These are phyloP conservation scores for Cacatua alba DNA, from an alignment of 2,113 vertebrate species.

Conservation along the genomic window DNA sequence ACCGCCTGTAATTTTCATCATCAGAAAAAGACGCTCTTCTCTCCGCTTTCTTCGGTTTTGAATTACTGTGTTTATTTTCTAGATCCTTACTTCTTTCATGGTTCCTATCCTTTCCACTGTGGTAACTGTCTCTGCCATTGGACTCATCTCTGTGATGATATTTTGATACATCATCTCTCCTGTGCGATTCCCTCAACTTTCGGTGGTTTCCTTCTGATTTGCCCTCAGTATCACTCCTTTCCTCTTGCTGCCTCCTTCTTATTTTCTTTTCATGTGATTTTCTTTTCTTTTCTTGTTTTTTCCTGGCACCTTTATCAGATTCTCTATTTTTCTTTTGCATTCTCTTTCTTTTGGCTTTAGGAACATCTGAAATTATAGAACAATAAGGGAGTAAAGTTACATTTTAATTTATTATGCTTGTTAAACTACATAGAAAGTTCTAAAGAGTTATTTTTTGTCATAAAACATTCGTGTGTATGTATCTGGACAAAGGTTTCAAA, in stretches of 20 bases:
- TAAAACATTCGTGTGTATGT: neutral
- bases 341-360: conserved; percentile 73
- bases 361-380: conserved; percentile 64
- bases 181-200: conserved; percentile 40
- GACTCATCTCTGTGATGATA: conserved; percentile 50
- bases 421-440: neutral
- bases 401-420: neutral
- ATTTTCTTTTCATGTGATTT: conserved; percentile 66
- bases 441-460: neutral
- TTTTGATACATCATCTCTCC: conserved; percentile 59
- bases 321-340: conserved; percentile 69
- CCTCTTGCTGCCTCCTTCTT: conserved; percentile 58
- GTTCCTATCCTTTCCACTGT: conserved; percentile 56
- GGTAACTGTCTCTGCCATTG: conserved; percentile 58
- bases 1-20: conserved; percentile 63
- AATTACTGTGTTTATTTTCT: conserved; percentile 60
- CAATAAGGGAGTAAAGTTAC: neutral
- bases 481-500: neutral
- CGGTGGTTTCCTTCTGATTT: conserved; percentile 66
- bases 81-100: conserved; percentile 57
- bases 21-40: conserved; percentile 75
- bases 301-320: conserved; percentile 64
- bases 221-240: conserved; percentile 66
- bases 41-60: conserved; percentile 66
- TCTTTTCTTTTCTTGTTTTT: conserved; percentile 64